Conservation (phyloP, 1,140 invertebrate species). For the Pseudomyrmex pallidus region DNA sequence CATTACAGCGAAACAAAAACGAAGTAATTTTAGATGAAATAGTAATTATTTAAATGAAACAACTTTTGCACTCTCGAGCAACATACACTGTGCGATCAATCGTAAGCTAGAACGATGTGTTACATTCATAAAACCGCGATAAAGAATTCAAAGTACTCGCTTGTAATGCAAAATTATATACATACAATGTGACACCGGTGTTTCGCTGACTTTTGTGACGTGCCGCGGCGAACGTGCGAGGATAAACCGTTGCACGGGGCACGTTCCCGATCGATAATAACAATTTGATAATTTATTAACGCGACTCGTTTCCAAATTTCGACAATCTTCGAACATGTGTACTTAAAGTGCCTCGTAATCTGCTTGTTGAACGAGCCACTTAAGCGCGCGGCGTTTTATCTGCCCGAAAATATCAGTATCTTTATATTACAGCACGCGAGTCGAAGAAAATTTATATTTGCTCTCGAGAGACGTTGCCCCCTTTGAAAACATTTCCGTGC, state of each 20-base stretch:
- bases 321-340: not conserved
- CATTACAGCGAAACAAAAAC: no score
- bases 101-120: slow-evolving; percentile 15
- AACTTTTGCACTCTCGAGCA: no score
- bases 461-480: not conserved
- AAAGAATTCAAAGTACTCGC: not conserved
- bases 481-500: slow-evolving; percentile 4
- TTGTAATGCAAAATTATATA: not conserved
- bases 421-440: slow-evolving; percentile 38
- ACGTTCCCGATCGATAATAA: slow-evolving; percentile 17
- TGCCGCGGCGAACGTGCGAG: no score
- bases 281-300: slow-evolving; percentile 32
- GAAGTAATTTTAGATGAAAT: no score
- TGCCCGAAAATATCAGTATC: slow-evolving; percentile 13
- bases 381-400: slow-evolving; percentile 2
- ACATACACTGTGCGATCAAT: not conserved
- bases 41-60: not conserved
- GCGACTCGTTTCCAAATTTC: slow-evolving; percentile 23
- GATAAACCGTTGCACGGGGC: not conserved
- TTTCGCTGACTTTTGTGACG: not conserved
- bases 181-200: not conserved
- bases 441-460: slow-evolving; percentile 27
- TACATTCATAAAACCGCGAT: slow-evolving; percentile 4
- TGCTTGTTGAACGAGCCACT: not conserved
- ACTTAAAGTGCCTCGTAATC: slow-evolving; percentile 4